Evolutionary conservation across 23 tunicate species (phyloP).

Genomic region (Botrylloides violaceus): DNA sequence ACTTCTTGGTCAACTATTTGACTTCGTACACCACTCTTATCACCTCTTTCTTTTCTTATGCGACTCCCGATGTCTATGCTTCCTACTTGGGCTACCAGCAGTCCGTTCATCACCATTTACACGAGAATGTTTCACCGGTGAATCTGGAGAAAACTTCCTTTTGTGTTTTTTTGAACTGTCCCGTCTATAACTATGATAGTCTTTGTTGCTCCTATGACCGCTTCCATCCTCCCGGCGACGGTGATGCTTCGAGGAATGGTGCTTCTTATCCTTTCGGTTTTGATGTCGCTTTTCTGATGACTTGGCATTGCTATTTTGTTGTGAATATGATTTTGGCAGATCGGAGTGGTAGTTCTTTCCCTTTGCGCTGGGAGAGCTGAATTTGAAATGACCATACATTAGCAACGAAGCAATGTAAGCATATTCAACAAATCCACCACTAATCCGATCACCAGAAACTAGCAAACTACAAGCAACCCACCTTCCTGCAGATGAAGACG

Average conservation of each 20-base stretch:
- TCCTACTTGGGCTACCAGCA: slow-evolving; percentile 10
- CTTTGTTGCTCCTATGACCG: background rate
- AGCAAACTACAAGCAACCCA: background rate
- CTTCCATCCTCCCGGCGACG: slow-evolving; percentile 7
- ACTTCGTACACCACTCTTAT: too few relatives aligned
- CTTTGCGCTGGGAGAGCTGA: too few relatives aligned
- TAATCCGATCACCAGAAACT: too few relatives aligned
- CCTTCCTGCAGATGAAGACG: background rate
- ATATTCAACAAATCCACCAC: too few relatives aligned
- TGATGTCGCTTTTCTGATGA: background rate
- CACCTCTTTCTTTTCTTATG: background rate
- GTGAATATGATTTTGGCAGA: slow-evolving; percentile 25
- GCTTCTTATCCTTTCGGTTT: slow-evolving; percentile 1
- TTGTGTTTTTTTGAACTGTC: slow-evolving; percentile 16
- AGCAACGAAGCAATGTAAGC: too few relatives aligned
- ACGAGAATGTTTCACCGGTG: slow-evolving; percentile 1
- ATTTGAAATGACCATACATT: too few relatives aligned
- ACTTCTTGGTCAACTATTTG: too few relatives aligned
- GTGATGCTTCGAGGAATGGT: background rate
- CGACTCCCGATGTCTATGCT: slow-evolving; percentile 3
- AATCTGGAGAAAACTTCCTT: slow-evolving; percentile 6
- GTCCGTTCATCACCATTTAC: slow-evolving; percentile 9
- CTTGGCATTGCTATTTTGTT: slow-evolving; percentile 6
- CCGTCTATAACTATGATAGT: slow-evolving; percentile 8
- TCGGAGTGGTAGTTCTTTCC: background rate